phyloP scores from a whole-genome alignment of 2,888 invertebrate species.

The Leptopilina myrica region DNA sequence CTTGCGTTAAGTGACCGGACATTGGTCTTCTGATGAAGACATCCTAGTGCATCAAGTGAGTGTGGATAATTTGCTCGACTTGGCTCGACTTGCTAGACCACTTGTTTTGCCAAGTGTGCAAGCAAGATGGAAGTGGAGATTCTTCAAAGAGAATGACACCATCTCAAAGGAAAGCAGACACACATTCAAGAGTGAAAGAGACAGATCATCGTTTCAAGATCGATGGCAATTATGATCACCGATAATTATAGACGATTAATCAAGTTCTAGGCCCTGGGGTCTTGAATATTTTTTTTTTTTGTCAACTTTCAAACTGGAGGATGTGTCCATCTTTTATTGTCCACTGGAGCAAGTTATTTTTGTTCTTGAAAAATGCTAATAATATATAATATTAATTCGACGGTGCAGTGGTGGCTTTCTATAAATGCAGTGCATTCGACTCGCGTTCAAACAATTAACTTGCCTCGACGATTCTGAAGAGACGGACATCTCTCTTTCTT shows the following conservation, averaged over 20 bases:
- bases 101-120: slow-evolving; percentile 68
- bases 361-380: slow-evolving; percentile 7
- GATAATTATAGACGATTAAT: slow-evolving; percentile 36
- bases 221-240: slow-evolving; percentile 23
- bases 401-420: slow-evolving; percentile 1
- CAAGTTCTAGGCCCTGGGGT: background rate
- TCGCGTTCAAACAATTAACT: slow-evolving; percentile 36
- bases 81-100: slow-evolving; percentile 67
- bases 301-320: background rate
- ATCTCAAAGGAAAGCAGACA: background rate
- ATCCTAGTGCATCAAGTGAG: slow-evolving; percentile 65
- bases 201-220: background rate
- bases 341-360: background rate
- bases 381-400: slow-evolving; percentile 20
- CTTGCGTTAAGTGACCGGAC: slow-evolving; percentile 41
- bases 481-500: background rate
- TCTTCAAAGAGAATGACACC: slow-evolving; percentile 44
- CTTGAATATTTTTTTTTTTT: background rate
- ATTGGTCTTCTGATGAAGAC: slow-evolving; percentile 66
- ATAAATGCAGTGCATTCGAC: background rate
- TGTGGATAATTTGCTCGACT: slow-evolving; percentile 72
- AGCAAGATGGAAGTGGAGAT: slow-evolving; percentile 50
- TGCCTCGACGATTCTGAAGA: slow-evolving; percentile 20
- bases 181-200: too few relatives aligned
- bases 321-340: background rate